phyloP scores from a whole-genome alignment of 2,888 invertebrate genomes.

The Oasisia sp. region DNA sequence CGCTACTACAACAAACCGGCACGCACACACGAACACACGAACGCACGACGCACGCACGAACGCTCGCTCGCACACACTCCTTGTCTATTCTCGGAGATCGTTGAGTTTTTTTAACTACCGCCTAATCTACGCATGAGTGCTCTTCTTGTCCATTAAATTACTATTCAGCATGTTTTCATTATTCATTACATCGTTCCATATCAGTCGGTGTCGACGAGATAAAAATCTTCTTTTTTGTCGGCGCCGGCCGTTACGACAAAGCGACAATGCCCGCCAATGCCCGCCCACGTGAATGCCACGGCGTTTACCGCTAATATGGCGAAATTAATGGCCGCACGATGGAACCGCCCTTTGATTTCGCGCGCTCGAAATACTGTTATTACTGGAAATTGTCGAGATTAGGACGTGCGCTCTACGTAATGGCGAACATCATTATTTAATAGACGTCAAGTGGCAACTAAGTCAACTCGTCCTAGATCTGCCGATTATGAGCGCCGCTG shows the following conservation, averaged over 20 bases:
- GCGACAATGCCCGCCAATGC: neutral
- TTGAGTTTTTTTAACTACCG: neutral
- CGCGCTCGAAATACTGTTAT: constrained; percentile 1
- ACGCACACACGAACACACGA: neutral
- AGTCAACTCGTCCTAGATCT: neutral
- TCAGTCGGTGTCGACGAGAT: neutral
- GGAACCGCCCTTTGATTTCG: constrained; percentile 13
- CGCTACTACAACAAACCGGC: neutral
- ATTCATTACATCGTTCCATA: neutral
- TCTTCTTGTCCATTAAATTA: constrained; percentile 3
- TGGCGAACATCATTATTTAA: constrained; percentile 13
- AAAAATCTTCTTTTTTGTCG: neutral
- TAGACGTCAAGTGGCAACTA: constrained; percentile 17
- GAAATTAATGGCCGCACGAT: neutral
- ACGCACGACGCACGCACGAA: neutral
- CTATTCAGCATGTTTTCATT: constrained; percentile 3
- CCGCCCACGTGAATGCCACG: neutral
- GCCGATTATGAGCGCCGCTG: neutral
- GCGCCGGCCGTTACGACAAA: neutral
- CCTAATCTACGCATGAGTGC: neutral
- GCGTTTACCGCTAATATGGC: constrained; percentile 12
- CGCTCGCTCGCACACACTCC: neutral
- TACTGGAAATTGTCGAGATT: constrained; percentile 13
- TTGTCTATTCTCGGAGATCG: constrained; percentile 3
- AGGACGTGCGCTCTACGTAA: constrained; percentile 1